Base-by-base conservation (phyloP, 2,797 vertebrate genomes). In the Sebastes steindachneri region DNA sequence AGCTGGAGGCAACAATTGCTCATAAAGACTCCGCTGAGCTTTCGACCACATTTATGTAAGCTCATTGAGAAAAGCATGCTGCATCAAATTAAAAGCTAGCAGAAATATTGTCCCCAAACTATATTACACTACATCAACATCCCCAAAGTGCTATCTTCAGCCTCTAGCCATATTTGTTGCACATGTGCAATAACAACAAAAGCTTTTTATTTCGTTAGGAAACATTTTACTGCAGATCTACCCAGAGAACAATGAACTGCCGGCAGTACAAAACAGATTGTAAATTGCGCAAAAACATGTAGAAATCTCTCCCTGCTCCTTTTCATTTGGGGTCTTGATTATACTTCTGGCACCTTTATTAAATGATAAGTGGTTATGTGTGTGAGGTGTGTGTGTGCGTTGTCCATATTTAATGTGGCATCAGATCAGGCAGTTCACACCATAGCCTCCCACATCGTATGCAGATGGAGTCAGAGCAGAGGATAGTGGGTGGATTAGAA, bases 401-500 rank as follows among this genome's bases (percentile, higher is more conserved):
- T 87, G 71, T 70, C 48, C 86, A 78, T 86, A 84, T 85, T 83
- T 85, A 84, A 84, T 82, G 72, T 79, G 72, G 80, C 80, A 87
- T 85, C 79, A 84, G 88, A 94, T 84, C 87, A 86, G 82, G 23
- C 83, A 89, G 92, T 93, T 93, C 92, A 92, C 89, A 95, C 92
- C 94, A 92, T 91, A 93, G 88, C 93, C 93, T 92, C 94, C 94
- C 91, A 95, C 94, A 89, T 86, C 23, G 51, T 93, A 94, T 94
- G 93, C 91, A 95, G 89, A 95, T 91, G 63, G 84, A 91, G 85
- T 86, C 76, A 83, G 77, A 70, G 86, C 82, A 84, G 89, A 85
- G 92, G 82, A 79, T 85, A 64, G 95, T 95, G 94, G 96, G 95
- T 82, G 93, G 94, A 91, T 95, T 94, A 93, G 83, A 93, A 85